Percentiles rank a stretch among this genome's conserved stretches.
Evolutionary conservation across 37 sponge, comb jelly and placozoan genomes (phyloP).

Genomic region (Oscarella lobularis): DNA sequence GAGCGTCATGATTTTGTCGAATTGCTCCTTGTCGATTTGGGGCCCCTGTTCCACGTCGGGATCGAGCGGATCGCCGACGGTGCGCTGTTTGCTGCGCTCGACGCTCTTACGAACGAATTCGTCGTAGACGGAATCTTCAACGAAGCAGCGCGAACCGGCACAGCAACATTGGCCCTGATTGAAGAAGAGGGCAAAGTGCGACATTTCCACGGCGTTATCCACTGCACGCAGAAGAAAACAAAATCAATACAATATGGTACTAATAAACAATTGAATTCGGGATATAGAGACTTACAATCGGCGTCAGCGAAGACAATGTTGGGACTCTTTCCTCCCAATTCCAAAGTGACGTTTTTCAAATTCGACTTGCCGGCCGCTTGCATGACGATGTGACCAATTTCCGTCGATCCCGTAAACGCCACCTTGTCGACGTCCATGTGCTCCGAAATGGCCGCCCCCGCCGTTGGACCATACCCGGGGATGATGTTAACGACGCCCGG

Average conservation of each 20-base stretch:
- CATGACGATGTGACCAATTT: constrained; percentile 49
- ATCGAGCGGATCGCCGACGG: constrained; percentile 36
- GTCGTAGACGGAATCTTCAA: constrained; percentile 46
- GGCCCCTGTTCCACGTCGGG: constrained; percentile 28
- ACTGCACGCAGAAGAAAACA: constrained; percentile 3
- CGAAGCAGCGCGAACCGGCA: constrained; percentile 36
- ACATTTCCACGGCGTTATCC: constrained; percentile 28
- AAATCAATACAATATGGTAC: neutral
- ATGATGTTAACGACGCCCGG: constrained; percentile 30
- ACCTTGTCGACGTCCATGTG: constrained; percentile 45
- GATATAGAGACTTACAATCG: constrained; percentile 26
- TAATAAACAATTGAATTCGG: neutral
- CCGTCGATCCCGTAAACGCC: constrained; percentile 52
- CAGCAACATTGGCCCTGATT: constrained; percentile 52
- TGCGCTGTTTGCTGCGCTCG: constrained; percentile 6
- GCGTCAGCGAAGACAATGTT: constrained; percentile 52
- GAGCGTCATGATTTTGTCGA: constrained; percentile 30
- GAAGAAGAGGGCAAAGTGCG: constrained; percentile 28
- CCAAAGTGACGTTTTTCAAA: constrained; percentile 44
- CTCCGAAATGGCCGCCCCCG: constrained; percentile 35
- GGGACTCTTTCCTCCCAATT: constrained; percentile 53
- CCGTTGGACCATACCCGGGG: constrained; percentile 32
- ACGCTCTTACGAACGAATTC: constrained; percentile 37
- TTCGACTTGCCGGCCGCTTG: constrained; percentile 37
- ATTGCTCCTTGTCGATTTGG: constrained; percentile 20